Evolutionary conservation across 2,888 invertebrate genomes (phyloP).

Genomic region (Drosophila mayaguana): DNA sequence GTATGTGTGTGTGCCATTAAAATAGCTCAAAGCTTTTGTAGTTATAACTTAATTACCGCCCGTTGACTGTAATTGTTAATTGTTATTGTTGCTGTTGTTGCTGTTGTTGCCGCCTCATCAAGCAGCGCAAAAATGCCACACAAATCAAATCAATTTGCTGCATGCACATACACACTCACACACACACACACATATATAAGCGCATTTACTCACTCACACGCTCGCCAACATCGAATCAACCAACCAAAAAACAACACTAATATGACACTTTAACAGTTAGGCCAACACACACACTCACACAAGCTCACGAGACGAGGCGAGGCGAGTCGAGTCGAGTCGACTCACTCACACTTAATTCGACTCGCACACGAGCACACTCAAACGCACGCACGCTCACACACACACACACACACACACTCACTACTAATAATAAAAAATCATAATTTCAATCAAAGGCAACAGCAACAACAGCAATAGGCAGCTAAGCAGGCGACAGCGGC

Average conservation of each 20-base stretch:
- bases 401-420: conserved; percentile 33
- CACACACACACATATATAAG: conserved; percentile 9
- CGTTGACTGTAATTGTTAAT: conserved; percentile 55
- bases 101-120: conserved; percentile 59
- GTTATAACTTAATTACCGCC: conserved; percentile 57
- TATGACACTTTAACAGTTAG: conserved; percentile 80
- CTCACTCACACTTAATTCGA: conserved; percentile 54
- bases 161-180: conserved; percentile 42
- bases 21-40: conserved; percentile 48
- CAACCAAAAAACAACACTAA: conserved; percentile 79
- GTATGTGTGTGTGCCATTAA: conserved; percentile 29
- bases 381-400: conserved; percentile 13
- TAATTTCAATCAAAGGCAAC: conserved; percentile 76
- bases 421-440: conserved; percentile 71
- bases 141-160: conserved; percentile 79
- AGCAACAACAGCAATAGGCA: conserved; percentile 54
- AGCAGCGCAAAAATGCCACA: conserved; percentile 67
- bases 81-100: conserved; percentile 32
- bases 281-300: conserved; percentile 56
- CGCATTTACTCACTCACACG: conserved; percentile 4
- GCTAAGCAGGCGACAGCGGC: conserved; percentile 45
- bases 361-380: conserved; percentile 36
- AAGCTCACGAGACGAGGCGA: conserved; percentile 16
- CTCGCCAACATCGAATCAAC: conserved; percentile 56
- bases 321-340: conserved; percentile 33